phyloP scores from a whole-genome alignment of 1,140 invertebrate genomes.

The Sogatella furcifera region DNA sequence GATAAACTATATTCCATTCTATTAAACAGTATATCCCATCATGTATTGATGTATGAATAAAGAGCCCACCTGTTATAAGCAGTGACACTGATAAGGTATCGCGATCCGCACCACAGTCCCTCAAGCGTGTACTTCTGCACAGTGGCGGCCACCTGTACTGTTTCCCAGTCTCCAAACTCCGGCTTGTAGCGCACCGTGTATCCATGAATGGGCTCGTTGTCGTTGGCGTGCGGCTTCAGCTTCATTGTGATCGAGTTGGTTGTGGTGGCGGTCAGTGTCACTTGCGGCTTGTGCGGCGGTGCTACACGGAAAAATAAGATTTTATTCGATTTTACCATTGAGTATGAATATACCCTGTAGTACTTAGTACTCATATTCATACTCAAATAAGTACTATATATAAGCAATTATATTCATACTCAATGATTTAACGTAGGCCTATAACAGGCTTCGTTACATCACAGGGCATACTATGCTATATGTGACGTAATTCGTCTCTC shows the following conservation, averaged over 20 bases:
- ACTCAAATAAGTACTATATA: too few species aligned
- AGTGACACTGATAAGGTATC: conserved; percentile 84
- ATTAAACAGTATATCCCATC: too few species aligned
- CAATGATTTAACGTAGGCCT: too few species aligned
- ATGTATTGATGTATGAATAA: too few species aligned
- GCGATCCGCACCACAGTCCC: conserved; percentile 77
- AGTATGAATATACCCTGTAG: too few species aligned
- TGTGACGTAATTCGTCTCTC: too few species aligned
- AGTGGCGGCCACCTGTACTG: conserved; percentile 59
- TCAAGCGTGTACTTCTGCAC: conserved; percentile 77
- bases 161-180: conserved; percentile 88
- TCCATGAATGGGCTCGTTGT: conserved; percentile 65
- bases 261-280: conserved; percentile 67
- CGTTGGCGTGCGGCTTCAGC: conserved; percentile 60
- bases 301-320: conserved; percentile 38
- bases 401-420: too few species aligned
- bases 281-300: conserved; percentile 71
- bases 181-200: conserved; percentile 88
- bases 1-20: too few species aligned
- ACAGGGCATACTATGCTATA: too few species aligned
- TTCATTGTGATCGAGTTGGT: conserved; percentile 73
- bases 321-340: too few species aligned
- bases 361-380: too few species aligned
- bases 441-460: too few species aligned
- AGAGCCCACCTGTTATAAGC: conserved; percentile 73